A percentile compares a stretch with the other conserved stretches of the same genome.
These are phyloP conservation scores for Chiropotes sagulatus DNA, from an alignment of 2,797 vertebrate genomes.

Conservation along the genomic window DNA sequence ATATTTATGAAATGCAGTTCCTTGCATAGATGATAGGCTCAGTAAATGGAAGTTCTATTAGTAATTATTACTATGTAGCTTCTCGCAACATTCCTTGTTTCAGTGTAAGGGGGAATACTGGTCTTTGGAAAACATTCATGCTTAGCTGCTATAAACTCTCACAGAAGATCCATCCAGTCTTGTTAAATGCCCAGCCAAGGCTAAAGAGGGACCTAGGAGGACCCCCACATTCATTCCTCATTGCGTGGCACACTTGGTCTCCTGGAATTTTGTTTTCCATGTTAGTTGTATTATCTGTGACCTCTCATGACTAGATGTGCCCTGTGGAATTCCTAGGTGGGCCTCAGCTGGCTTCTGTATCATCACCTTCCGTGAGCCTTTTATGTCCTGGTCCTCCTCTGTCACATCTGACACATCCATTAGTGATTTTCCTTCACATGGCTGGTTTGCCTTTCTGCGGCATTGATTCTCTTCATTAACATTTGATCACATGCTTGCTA, in stretches of 20 bases:
- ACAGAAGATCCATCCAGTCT: background rate
- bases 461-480: accelerated
- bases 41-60: background rate
- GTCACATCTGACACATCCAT: accelerated
- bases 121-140: too few relatives aligned
- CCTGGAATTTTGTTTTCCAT: too few relatives aligned
- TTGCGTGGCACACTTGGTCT: too few relatives aligned
- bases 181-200: background rate
- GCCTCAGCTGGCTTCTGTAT: too few relatives aligned
- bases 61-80: background rate
- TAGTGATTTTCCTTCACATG: accelerated
- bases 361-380: accelerated
- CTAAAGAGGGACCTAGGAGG: background rate
- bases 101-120: too few relatives aligned
- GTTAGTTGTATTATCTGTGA: background rate
- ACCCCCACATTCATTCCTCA: too few relatives aligned
- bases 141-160: background rate
- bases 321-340: background rate
- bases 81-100: background rate
- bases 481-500: background rate
- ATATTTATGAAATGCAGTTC: background rate
- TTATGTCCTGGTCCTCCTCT: background rate
- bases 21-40: background rate
- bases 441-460: background rate
- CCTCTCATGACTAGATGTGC: accelerated